These are phyloP conservation scores for Diacarnus erythraeanus DNA, from an alignment of 37 sponge, comb jelly and placozoan genomes.

Conservation along the genomic window DNA sequence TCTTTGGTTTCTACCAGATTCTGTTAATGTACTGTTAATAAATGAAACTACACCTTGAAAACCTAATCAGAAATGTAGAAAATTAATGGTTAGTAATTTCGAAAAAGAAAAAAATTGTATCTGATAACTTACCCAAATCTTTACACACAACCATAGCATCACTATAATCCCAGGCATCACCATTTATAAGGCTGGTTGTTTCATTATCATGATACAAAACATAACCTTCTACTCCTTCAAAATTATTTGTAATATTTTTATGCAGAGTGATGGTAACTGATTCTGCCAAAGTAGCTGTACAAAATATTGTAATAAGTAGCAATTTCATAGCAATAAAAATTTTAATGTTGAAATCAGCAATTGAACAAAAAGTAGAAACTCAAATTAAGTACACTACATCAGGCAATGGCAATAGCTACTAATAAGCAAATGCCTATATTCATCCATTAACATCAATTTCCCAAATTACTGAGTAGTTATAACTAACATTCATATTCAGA, in stretches of 20 bases:
- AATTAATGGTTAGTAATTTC: no score
- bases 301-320: not conserved
- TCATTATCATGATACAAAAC: not conserved
- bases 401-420: no score
- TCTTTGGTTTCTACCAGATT: not conserved
- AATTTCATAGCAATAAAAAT: no score
- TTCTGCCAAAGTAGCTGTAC: not conserved
- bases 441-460: not conserved
- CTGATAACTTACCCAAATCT: not conserved
- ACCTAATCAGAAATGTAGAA: no score
- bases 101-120: not conserved
- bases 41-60: not conserved
- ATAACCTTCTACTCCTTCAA: not conserved
- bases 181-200: not conserved
- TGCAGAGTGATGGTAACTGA: not conserved
- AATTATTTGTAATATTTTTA: not conserved
- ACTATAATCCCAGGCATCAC: not conserved
- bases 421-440: not conserved
- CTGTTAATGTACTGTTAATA: not conserved
- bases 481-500: slow-evolving; percentile 46
- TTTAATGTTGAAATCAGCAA: no score
- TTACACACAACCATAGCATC: not conserved
- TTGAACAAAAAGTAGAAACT: no score
- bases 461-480: not conserved
- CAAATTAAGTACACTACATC: no score